These are phyloP conservation scores for Nomada fucata DNA, from an alignment of 2,888 invertebrate genomes.

Conservation along the genomic window DNA sequence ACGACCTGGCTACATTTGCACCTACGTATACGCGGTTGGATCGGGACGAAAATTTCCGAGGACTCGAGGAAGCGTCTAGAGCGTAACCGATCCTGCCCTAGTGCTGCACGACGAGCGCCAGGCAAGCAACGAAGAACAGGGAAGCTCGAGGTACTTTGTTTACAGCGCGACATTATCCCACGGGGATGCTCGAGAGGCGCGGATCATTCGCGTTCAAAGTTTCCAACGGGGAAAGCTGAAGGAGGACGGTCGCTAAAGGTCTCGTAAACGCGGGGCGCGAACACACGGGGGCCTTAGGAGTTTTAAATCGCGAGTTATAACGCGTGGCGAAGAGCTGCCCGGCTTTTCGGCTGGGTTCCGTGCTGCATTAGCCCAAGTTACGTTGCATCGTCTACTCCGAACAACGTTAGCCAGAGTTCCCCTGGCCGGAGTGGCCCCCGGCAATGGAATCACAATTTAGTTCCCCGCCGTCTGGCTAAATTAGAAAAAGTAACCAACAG, in stretches of 20 bases:
- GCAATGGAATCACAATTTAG: slow-evolving; percentile 45
- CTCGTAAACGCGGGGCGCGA: slow-evolving; percentile 60
- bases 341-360: slow-evolving; percentile 45
- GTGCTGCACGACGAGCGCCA: background rate
- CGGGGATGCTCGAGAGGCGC: slow-evolving; percentile 60
- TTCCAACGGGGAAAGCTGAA: slow-evolving; percentile 39
- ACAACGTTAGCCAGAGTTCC: slow-evolving; percentile 40
- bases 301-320: slow-evolving; percentile 74
- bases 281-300: slow-evolving; percentile 52
- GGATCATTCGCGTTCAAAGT: slow-evolving; percentile 52
- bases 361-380: slow-evolving; percentile 48
- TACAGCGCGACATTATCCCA: slow-evolving; percentile 57
- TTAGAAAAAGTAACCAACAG: slow-evolving; percentile 56
- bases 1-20: background rate
- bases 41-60: background rate
- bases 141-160: slow-evolving; percentile 57
- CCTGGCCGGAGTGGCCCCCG: background rate
- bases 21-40: background rate
- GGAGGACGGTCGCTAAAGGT: slow-evolving; percentile 39
- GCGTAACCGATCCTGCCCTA: background rate
- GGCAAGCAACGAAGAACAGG: slow-evolving; percentile 59
- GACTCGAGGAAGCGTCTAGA: background rate
- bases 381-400: slow-evolving; percentile 18
- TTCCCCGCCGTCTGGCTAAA: slow-evolving; percentile 41
- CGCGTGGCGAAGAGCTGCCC: slow-evolving; percentile 54